Percentiles rank a stretch among this genome's conserved stretches.
Conservation (phyloP, 1,140 invertebrate species). For the Teleopsis dalmanni region DNA sequence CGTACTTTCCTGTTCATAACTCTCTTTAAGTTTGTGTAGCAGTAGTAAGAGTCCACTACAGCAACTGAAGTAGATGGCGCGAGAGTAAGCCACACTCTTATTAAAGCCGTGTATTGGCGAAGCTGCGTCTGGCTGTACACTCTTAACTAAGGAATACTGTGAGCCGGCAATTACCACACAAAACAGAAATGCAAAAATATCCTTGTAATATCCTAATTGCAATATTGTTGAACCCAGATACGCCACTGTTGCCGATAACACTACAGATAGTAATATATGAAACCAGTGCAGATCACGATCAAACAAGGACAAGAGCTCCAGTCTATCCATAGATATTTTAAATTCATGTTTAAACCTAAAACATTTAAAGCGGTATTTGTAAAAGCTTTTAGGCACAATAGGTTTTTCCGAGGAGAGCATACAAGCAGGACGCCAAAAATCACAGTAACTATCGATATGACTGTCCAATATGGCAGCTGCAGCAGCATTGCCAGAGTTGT, state of each 20-base stretch:
- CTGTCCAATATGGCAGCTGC: conserved; percentile 27
- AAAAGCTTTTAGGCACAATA: conserved; percentile 66
- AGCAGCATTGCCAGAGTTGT: conserved; percentile 2
- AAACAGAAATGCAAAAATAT: conserved; percentile 89
- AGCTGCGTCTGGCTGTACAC: conserved; percentile 96
- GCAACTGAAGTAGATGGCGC: conserved; percentile 93
- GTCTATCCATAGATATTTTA: conserved; percentile 82
- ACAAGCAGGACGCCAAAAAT: conserved; percentile 37
- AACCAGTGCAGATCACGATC: conserved; percentile 82
- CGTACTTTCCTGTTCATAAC: conserved; percentile 19
- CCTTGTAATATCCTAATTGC: conserved; percentile 78
- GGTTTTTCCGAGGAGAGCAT: conserved; percentile 40
- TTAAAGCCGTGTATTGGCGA: conserved; percentile 98
- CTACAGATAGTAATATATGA: conserved; percentile 77
- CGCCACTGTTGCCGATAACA: conserved; percentile 80
- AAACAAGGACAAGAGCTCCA: conserved; percentile 84
- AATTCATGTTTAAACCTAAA: conserved; percentile 49
- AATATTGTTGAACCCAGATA: conserved; percentile 78
- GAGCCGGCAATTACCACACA: conserved; percentile 95
- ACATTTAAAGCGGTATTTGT: conserved; percentile 73
- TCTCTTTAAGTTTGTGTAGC: conserved; percentile 30
- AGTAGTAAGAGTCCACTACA: conserved; percentile 54
- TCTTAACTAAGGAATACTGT: conserved; percentile 96
- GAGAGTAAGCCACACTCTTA: conserved; percentile 84
- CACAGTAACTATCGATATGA: conserved; percentile 33